These are phyloP conservation scores for Sus scrofa DNA, from an alignment of 2,113 vertebrate genomes.

Conservation along the genomic window DNA sequence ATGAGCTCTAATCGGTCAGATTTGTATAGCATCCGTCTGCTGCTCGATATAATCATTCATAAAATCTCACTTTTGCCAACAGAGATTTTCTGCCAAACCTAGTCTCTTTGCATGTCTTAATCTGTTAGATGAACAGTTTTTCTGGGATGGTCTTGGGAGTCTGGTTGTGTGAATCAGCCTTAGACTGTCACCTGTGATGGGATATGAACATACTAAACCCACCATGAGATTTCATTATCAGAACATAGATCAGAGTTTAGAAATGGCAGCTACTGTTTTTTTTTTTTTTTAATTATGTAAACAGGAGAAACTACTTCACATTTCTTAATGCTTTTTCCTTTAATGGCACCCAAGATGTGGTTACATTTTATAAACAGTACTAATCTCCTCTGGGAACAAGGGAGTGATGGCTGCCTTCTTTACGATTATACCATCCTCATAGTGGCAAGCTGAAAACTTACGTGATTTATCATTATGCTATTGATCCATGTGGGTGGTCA, in stretches of 20 bases:
- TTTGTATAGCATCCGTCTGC: neutral
- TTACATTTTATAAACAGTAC: neutral
- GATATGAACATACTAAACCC: neutral
- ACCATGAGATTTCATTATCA: neutral
- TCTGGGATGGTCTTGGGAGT: neutral
- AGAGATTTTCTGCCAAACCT: neutral
- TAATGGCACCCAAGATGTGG: neutral
- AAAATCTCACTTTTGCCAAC: neutral
- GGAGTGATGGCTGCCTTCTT: neutral
- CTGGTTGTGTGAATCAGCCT: neutral
- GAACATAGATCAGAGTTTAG: neutral
- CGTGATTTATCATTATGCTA: too few relatives aligned
- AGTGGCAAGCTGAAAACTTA: neutral
- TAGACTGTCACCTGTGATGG: neutral
- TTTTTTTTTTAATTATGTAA: neutral
- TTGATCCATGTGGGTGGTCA: neutral
- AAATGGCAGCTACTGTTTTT: neutral
- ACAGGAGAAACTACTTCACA: neutral
- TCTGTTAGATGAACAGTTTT: neutral
- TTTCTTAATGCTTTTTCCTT: conserved; percentile 33
- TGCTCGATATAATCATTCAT: neutral
- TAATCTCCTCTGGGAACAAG: neutral
- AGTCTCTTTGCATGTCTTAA: neutral
- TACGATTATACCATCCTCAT: neutral
- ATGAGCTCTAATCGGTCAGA: neutral